Conservation (phyloP, 2,113 vertebrate genomes). For the Cyprinodon brontotheroides region DNA sequence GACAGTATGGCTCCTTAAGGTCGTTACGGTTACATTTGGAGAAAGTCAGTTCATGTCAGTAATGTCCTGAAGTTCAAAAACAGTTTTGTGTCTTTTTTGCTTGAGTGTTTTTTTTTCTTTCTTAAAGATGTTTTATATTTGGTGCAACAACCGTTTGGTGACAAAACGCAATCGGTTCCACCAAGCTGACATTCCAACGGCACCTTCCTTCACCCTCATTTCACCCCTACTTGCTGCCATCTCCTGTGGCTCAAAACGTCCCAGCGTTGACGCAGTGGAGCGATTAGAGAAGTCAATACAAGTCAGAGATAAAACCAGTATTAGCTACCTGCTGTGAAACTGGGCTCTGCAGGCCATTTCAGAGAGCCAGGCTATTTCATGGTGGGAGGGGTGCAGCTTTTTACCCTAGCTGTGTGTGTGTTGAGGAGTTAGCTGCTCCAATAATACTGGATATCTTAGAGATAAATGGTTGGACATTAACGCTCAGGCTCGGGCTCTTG, state of each 20-base stretch:
- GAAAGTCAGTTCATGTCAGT: not conserved
- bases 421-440: slow-evolving; percentile 9
- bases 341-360: slow-evolving; percentile 53
- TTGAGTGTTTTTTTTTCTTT: slow-evolving; percentile 33
- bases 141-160: slow-evolving; percentile 37
- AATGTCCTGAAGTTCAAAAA: slow-evolving; percentile 8
- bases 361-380: slow-evolving; percentile 43
- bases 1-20: not conserved
- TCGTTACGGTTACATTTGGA: not conserved
- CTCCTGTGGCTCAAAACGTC: slow-evolving; percentile 37
- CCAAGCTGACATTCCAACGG: slow-evolving; percentile 58
- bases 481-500: slow-evolving; percentile 9
- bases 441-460: slow-evolving; percentile 60
- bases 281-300: slow-evolving; percentile 72
- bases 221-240: slow-evolving; percentile 1
- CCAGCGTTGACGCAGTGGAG: slow-evolving; percentile 52
- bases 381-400: slow-evolving; percentile 11
- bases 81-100: slow-evolving; percentile 2
- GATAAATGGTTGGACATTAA: slow-evolving; percentile 40
- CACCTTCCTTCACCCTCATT: slow-evolving; percentile 32
- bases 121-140: not conserved
- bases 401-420: slow-evolving; percentile 5
- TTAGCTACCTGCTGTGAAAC: slow-evolving; percentile 73
- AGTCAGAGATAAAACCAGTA: slow-evolving; percentile 71
- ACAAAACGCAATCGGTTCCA: slow-evolving; percentile 73